Evolutionary conservation across 2,113 vertebrate genomes (phyloP).

Genomic region (Capra hircus): DNA sequence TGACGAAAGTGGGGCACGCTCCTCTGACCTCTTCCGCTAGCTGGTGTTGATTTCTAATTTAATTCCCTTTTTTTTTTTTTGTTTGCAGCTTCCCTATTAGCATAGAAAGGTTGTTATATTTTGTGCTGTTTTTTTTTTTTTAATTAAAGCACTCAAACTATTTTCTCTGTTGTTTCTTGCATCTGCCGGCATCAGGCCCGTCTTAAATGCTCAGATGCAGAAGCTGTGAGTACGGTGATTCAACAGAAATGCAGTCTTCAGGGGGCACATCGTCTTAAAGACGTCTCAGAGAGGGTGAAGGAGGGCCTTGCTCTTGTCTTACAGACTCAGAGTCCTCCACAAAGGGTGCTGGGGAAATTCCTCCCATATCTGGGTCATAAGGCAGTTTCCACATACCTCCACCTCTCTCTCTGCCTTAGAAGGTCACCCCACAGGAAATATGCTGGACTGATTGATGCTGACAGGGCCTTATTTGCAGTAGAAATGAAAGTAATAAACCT

Average conservation of each 20-base stretch:
- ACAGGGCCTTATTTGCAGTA: constrained; percentile 52
- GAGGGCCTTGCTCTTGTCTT: background rate
- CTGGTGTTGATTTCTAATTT: constrained; percentile 41
- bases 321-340: background rate
- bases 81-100: constrained; percentile 8
- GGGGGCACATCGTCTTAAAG: background rate
- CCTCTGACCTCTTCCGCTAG: constrained; percentile 36
- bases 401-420: background rate
- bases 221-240: background rate
- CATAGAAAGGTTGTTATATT: background rate
- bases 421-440: constrained; percentile 37
- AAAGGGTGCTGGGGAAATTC: background rate
- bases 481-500: constrained; percentile 60
- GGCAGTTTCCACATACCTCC: background rate
- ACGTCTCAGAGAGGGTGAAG: background rate
- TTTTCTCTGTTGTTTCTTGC: constrained; percentile 7
- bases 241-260: background rate
- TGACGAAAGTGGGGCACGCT: background rate
- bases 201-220: background rate
- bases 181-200: background rate
- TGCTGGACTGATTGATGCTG: constrained; percentile 46
- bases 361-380: background rate
- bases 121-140: background rate
- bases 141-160: background rate
- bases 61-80: background rate